Percentiles rank a stretch among this genome's conserved stretches.
These are phyloP conservation scores for Thamnophis elegans DNA, from an alignment of 2,797 vertebrate genomes.

Conservation along the genomic window DNA sequence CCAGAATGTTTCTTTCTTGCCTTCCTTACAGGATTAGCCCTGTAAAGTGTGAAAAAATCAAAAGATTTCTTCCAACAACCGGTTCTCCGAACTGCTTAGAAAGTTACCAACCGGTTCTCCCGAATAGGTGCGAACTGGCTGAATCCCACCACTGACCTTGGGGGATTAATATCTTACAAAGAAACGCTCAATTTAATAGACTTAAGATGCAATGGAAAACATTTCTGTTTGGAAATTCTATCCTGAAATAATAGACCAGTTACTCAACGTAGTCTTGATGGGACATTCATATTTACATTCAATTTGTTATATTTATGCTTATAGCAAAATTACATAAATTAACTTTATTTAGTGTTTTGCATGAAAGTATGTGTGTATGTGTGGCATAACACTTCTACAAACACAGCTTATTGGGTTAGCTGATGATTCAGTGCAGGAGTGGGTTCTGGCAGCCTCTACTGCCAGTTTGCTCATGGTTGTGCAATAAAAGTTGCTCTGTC, in stretches of 20 bases:
- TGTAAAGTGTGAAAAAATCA: too few relatives aligned
- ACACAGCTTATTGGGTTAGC: background rate
- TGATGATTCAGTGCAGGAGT: background rate
- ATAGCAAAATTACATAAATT: background rate
- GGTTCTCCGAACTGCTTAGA: too few relatives aligned
- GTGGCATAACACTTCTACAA: background rate
- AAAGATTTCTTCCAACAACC: too few relatives aligned
- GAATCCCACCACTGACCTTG: too few relatives aligned
- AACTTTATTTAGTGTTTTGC: background rate
- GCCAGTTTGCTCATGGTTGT: too few relatives aligned
- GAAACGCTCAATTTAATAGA: background rate
- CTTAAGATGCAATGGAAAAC: background rate
- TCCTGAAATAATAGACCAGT: background rate
- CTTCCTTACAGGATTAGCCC: too few relatives aligned
- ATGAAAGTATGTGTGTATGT: background rate
- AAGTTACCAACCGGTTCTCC: too few relatives aligned
- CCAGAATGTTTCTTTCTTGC: too few relatives aligned
- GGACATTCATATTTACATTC: background rate
- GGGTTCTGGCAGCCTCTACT: too few relatives aligned
- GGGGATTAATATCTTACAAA: background rate
- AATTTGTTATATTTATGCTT: background rate
- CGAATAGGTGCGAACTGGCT: too few relatives aligned
- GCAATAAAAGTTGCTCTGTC: too few relatives aligned
- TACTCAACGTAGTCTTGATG: background rate
- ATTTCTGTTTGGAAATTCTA: background rate